These are phyloP conservation scores for Microcebus tavaratra DNA, from an alignment of 2,113 vertebrate genomes.

Conservation along the genomic window DNA sequence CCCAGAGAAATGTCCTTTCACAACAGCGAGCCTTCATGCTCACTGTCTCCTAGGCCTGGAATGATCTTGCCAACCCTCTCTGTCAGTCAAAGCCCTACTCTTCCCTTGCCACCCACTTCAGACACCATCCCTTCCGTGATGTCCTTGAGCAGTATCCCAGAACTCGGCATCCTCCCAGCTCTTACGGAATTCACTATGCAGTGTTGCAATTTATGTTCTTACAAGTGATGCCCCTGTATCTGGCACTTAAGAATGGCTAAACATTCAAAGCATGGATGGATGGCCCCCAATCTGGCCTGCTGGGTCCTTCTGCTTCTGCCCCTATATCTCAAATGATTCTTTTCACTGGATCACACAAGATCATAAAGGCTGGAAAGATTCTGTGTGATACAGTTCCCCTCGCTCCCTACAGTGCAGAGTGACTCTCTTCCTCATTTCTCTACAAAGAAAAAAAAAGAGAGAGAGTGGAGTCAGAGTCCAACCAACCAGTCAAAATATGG, in stretches of 20 bases:
- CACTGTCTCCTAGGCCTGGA: not conserved
- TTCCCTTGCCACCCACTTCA: not conserved
- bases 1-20: not conserved
- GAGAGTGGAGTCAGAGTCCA: not conserved
- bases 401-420: not conserved
- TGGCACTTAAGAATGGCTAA: not conserved
- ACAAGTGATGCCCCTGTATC: not conserved
- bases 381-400: not conserved
- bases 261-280: not conserved
- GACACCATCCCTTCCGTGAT: not conserved
- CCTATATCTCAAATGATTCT: not conserved
- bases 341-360: not conserved
- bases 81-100: not conserved
- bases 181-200: not conserved
- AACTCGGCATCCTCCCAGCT: not conserved
- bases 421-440: not conserved
- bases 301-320: not conserved
- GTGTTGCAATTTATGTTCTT: not conserved
- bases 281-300: not conserved
- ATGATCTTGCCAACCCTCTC: not conserved
- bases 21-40: not conserved
- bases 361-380: not conserved
- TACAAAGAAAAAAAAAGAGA: not conserved
- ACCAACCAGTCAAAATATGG: not conserved
- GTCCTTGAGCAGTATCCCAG: not conserved